phyloP scores from a whole-genome alignment of 2,113 vertebrate species.

The Cryptotis parvus region DNA sequence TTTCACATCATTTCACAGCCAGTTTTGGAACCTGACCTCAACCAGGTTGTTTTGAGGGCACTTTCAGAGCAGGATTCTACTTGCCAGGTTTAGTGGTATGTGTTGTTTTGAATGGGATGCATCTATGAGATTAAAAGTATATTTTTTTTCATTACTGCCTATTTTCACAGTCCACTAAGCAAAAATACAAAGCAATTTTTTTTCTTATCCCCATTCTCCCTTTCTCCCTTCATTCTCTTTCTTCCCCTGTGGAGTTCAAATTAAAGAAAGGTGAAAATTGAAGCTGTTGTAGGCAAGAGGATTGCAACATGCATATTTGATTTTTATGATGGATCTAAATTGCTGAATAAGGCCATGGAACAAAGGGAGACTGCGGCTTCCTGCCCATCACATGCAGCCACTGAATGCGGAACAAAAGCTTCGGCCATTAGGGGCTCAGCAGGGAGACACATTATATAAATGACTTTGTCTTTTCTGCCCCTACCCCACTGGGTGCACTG shows the following conservation, averaged over 20 bases:
- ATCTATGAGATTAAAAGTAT: constrained; percentile 82
- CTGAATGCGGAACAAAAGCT: constrained; percentile 87
- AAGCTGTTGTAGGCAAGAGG: constrained; percentile 85
- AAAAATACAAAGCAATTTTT: constrained; percentile 86
- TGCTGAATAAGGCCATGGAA: constrained; percentile 88
- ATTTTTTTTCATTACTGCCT: constrained; percentile 84
- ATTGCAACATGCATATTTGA: constrained; percentile 90
- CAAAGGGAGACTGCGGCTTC: constrained; percentile 87
- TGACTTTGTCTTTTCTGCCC: constrained; percentile 87
- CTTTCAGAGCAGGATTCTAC: constrained; percentile 50
- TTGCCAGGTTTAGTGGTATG: constrained; percentile 54
- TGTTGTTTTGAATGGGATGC: constrained; percentile 75
- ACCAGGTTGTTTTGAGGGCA: constrained; percentile 24
- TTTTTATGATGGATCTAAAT: constrained; percentile 91
- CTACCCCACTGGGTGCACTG: constrained; percentile 82
- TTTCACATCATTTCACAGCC: constrained; percentile 42
- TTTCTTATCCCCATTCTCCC: constrained; percentile 81
- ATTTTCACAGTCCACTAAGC: constrained; percentile 86
- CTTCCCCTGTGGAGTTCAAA: constrained; percentile 86
- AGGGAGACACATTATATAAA: constrained; percentile 89
- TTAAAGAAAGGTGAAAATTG: constrained; percentile 88
- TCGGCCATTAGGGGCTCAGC: constrained; percentile 88
- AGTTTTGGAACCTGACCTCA: constrained; percentile 46
- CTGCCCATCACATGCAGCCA: constrained; percentile 87
- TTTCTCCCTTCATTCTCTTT: constrained; percentile 83